These are phyloP conservation scores for Sebastes alutus DNA, from an alignment of 2,797 vertebrate genomes.

Conservation along the genomic window DNA sequence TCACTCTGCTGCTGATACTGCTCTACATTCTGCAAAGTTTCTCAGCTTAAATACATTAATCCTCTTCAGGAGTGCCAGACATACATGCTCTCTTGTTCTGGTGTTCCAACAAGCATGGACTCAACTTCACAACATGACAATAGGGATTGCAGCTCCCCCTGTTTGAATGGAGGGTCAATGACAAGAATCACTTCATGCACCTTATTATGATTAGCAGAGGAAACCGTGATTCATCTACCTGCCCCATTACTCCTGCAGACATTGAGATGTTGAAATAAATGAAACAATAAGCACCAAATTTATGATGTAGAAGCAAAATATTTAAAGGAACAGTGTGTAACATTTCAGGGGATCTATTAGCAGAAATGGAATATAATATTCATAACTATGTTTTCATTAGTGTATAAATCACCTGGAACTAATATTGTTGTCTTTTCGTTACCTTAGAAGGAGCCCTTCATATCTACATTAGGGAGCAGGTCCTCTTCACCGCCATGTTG, in stretches of 20 bases:
- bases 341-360: no score
- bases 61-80: constrained; percentile 24
- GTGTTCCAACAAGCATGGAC: constrained; percentile 3
- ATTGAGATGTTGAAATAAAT: neutral
- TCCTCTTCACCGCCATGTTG: no score
- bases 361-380: no score
- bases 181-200: neutral
- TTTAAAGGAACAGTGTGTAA: no score
- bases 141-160: constrained; percentile 58
- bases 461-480: no score
- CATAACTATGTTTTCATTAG: no score
- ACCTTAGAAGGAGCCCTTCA: no score
- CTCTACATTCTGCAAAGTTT: neutral
- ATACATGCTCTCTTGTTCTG: neutral
- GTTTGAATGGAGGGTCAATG: constrained; percentile 53
- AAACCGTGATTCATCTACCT: neutral
- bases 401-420: no score
- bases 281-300: neutral
- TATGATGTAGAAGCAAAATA: neutral
- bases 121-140: neutral
- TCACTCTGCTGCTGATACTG: neutral
- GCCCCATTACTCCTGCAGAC: neutral
- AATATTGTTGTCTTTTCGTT: no score
- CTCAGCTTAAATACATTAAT: constrained; percentile 38
- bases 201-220: no score